phyloP scores from a whole-genome alignment of 2,888 invertebrate genomes.

The Aradus depressus region DNA sequence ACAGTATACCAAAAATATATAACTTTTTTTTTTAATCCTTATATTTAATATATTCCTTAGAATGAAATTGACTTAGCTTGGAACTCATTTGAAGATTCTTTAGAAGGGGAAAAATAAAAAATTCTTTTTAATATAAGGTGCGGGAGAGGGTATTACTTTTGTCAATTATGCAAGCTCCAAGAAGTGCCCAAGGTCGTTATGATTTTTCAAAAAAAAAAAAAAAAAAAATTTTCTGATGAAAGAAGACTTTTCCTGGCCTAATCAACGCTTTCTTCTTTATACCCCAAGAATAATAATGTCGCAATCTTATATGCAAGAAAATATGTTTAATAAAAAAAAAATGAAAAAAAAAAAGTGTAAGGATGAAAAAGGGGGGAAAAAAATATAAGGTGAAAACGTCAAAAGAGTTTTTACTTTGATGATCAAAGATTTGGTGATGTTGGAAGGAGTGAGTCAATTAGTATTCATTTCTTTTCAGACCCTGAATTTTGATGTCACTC shows the following conservation, averaged over 20 bases:
- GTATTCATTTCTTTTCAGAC: no score
- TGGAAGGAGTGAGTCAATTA: neutral
- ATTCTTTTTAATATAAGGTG: conserved; percentile 17
- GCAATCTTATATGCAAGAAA: conserved; percentile 26
- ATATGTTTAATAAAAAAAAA: conserved; percentile 24
- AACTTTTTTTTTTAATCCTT: no score
- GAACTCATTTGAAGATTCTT: no score
- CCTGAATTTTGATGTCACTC: no score
- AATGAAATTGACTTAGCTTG: no score
- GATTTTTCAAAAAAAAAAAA: conserved; percentile 19
- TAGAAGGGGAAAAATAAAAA: conserved; percentile 9
- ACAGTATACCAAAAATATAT: no score
- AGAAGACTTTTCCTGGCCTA: conserved; percentile 10
- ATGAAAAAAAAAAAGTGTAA: no score
- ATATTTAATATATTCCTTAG: no score
- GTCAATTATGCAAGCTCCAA: conserved; percentile 12
- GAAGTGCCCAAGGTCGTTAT: conserved; percentile 3
- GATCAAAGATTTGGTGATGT: conserved; percentile 25
- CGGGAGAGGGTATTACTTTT: conserved; percentile 13
- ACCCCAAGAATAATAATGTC: conserved; percentile 16
- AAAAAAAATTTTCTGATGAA: conserved; percentile 19
- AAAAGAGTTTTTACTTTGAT: conserved; percentile 26
- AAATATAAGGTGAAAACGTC: conserved; percentile 14
- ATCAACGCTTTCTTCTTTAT: conserved; percentile 19
- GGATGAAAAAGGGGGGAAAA: conserved; percentile 9